Conservation (phyloP, 2,888 invertebrate species). For the Nomada fabriciana region DNA sequence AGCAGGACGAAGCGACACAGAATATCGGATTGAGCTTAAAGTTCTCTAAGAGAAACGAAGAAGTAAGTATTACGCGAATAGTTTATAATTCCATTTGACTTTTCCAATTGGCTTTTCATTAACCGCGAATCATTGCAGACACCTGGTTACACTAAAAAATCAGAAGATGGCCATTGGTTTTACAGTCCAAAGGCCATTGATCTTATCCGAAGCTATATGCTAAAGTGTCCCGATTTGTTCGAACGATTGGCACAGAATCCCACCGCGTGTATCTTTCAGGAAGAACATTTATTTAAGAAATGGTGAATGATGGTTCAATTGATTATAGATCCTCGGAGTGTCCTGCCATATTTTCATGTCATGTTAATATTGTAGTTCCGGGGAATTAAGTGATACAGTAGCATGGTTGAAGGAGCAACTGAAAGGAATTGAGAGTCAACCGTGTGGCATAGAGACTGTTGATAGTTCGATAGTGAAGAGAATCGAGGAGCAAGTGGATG, state of each 20-base stretch:
- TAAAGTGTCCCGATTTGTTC: slow-evolving; percentile 91
- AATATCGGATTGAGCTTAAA: slow-evolving; percentile 97
- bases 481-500: slow-evolving; percentile 86
- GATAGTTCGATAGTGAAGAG: slow-evolving; percentile 88
- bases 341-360: slow-evolving; percentile 30
- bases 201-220: slow-evolving; percentile 89
- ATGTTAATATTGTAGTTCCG: slow-evolving; percentile 73
- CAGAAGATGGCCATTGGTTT: slow-evolving; percentile 88
- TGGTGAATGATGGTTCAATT: slow-evolving; percentile 83
- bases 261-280: slow-evolving; percentile 88
- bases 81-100: background rate
- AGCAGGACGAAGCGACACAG: slow-evolving; percentile 83
- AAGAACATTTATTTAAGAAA: slow-evolving; percentile 89
- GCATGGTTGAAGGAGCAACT: slow-evolving; percentile 91
- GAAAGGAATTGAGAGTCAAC: slow-evolving; percentile 86
- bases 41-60: slow-evolving; percentile 90
- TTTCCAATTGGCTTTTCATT: slow-evolving; percentile 6
- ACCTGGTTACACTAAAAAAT: slow-evolving; percentile 92
- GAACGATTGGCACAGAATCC: slow-evolving; percentile 86
- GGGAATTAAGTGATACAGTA: slow-evolving; percentile 85
- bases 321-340: background rate
- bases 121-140: slow-evolving; percentile 84
- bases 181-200: slow-evolving; percentile 92
- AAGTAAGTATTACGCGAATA: slow-evolving; percentile 85
- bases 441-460: slow-evolving; percentile 90